Conservation (phyloP, 2,113 vertebrate species). For the Alectura lathami region DNA sequence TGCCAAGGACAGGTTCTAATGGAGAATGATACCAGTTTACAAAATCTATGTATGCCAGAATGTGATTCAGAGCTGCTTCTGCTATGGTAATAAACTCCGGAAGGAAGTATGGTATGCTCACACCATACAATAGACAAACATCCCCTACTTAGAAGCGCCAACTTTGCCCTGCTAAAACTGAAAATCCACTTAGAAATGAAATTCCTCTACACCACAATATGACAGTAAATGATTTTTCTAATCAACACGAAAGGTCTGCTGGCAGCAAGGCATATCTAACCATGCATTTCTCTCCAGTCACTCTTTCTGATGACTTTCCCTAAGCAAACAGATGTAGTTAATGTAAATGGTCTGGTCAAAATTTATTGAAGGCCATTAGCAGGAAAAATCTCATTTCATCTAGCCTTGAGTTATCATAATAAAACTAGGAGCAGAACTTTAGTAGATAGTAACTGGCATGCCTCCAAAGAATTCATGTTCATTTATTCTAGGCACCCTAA, state of each 20-base stretch:
- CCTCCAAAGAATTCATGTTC: neutral
- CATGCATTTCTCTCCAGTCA: neutral
- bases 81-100: neutral
- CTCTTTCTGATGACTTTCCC: neutral
- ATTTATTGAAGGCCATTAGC: neutral
- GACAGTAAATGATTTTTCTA: neutral
- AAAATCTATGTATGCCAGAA: neutral
- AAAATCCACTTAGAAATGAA: neutral
- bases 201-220: neutral
- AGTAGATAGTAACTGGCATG: neutral
- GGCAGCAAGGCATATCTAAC: neutral
- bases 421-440: neutral
- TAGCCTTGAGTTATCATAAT: neutral
- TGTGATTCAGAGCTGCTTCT: neutral
- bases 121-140: neutral
- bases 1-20: neutral
- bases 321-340: neutral
- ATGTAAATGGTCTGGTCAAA: neutral
- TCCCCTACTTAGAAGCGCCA: neutral
- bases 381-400: neutral
- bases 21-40: neutral
- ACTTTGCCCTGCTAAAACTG: neutral
- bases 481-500: neutral
- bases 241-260: neutral
- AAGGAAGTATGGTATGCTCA: too few relatives aligned